Evolutionary conservation across 30 jellyfish, hydroid and myxozoan species (phyloP), one percentile per base, ranked within the genome.

Genomic region (Cassiopea xamachana): DNA sequence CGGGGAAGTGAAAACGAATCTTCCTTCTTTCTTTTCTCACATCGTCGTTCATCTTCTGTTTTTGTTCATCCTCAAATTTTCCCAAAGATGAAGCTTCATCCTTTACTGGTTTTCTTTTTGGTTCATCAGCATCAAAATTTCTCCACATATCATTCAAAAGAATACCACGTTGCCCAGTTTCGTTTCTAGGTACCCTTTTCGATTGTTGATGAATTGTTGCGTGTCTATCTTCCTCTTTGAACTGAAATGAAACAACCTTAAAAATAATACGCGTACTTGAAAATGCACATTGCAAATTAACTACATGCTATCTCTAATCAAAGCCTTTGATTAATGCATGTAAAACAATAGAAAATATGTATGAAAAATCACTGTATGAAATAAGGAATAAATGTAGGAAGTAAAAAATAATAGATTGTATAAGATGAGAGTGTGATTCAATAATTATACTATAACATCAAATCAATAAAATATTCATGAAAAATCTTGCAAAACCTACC

Each of bases 81-180:
- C 51, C 27, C 2, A 2, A 1, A 1, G 69, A 48, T 9, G 87
- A 2, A 78, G 76, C 15, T 60, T 51, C 58, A 27, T 7, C 80
- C 18, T 15, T 69, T 47, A n/a, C 17, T n/a, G 60, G 5, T 48
- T 6, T 39, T 47, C 43, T 16, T 50, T 60, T 14, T 69, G 43
- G 5, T 46, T 39, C 49, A 18, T 77, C 90, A 7, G 82, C 55
- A 60, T 88, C 95, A 58, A 88, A 88, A n/a, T 88, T 88, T 48
- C 51, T 88, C 95, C 95, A 88, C 95, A 88, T 79, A 43, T 88
- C 90, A 58, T 88, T 88, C 81, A 88, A 59, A 6, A 88, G 79
- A 8, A 46, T 67, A 15, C 95, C 95, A 44, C 51, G 82, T 60
- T 69, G 90, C 48, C 90, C 69, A 45, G 8, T 55, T 48, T 43